These are phyloP conservation scores for Grapholita molesta DNA, from an alignment of 1,140 invertebrate genomes.

Conservation along the genomic window DNA sequence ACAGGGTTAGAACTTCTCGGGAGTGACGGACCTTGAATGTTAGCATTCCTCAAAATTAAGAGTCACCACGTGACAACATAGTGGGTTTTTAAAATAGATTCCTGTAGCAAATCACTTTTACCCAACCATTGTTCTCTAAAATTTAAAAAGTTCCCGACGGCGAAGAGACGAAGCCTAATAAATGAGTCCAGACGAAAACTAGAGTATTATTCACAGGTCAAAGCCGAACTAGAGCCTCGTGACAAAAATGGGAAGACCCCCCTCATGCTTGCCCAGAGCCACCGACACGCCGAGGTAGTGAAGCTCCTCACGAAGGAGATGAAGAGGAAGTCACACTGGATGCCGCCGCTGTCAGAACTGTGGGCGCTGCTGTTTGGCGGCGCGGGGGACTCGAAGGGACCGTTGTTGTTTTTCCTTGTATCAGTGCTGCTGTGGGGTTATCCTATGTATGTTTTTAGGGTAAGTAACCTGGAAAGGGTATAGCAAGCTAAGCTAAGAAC, in stretches of 20 bases:
- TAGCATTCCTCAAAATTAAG: too few species aligned
- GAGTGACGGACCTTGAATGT: too few species aligned
- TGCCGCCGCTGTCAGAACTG: constrained; percentile 91
- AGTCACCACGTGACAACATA: too few species aligned
- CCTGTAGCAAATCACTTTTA: too few species aligned
- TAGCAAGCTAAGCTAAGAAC: too few species aligned
- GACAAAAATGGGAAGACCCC: constrained; percentile 96
- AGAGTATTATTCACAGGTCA: constrained; percentile 80
- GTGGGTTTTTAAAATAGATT: too few species aligned
- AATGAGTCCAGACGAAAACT: too few species aligned
- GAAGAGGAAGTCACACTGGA: constrained; percentile 88
- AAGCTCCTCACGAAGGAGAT: constrained; percentile 88
- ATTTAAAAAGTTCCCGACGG: too few species aligned
- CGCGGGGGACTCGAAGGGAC: constrained; percentile 92
- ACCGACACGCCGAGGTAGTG: constrained; percentile 91
- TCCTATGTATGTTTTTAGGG: constrained; percentile 93
- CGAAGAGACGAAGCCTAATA: too few species aligned
- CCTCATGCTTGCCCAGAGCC: constrained; percentile 90
- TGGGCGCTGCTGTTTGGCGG: constrained; percentile 95
- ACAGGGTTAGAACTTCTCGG: too few species aligned
- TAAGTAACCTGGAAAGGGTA: constrained; percentile 70
- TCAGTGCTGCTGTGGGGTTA: constrained; percentile 94
- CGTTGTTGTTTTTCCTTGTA: constrained; percentile 90
- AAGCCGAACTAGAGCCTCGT: constrained; percentile 89
- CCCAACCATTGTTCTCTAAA: too few species aligned